A percentile compares a stretch with the other conserved stretches of the same genome.
Evolutionary conservation across 2,888 invertebrate species (phyloP).

Genomic region (Nemoura dubitans): DNA sequence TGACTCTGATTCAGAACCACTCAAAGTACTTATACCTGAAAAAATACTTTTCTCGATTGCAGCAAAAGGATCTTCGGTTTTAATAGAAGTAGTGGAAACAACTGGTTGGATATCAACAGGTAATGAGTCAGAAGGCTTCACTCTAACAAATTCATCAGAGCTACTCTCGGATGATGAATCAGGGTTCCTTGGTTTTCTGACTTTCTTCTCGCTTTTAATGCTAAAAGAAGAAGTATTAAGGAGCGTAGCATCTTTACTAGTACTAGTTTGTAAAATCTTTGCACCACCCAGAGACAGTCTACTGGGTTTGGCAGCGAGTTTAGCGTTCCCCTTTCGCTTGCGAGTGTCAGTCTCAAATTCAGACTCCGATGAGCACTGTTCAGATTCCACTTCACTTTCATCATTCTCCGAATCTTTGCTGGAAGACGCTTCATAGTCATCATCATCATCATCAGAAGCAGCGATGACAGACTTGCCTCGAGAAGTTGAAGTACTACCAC

Average conservation of each 20-base stretch:
- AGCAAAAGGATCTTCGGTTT: conserved; percentile 53
- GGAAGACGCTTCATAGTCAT: background rate
- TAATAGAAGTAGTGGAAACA: background rate
- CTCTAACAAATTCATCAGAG: conserved; percentile 63
- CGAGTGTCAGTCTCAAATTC: background rate
- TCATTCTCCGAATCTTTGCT: background rate
- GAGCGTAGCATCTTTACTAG: background rate
- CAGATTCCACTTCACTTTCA: background rate
- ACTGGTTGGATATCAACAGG: background rate
- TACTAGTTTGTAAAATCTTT: background rate
- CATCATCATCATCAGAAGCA: background rate
- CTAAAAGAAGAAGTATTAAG: background rate
- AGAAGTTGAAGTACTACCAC: background rate
- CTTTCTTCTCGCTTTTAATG: conserved; percentile 1
- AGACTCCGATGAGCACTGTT: background rate
- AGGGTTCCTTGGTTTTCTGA: conserved; percentile 49
- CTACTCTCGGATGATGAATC: conserved; percentile 60
- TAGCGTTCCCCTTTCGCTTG: background rate
- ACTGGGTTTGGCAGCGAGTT: background rate
- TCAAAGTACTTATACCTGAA: conserved; percentile 55
- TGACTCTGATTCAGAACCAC: conserved; percentile 56
- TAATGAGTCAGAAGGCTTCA: conserved; percentile 65
- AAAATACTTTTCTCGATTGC: conserved; percentile 58
- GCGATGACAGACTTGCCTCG: background rate
- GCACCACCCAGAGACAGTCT: background rate